Evolutionary conservation across 1,140 invertebrate species (phyloP).

Genomic region (Pseudachorutes palmiensis): DNA sequence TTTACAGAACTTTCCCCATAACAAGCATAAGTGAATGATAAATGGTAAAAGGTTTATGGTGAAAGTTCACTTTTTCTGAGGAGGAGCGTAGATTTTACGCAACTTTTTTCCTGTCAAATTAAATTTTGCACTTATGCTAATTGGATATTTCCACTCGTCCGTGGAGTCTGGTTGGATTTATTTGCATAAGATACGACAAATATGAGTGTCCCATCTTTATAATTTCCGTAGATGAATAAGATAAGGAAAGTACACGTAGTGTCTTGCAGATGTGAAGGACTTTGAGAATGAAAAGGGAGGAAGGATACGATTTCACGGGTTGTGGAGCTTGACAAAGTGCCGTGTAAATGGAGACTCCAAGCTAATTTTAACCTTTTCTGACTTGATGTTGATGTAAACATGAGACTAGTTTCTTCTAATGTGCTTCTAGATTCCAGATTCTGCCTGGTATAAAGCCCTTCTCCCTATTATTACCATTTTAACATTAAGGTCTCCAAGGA

Average conservation of each 20-base stretch:
- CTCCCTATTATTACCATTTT: too few species aligned
- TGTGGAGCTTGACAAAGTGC: slow-evolving; percentile 22
- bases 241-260: neutral
- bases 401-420: too few species aligned
- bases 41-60: too few species aligned
- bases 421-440: too few species aligned
- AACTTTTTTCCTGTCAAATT: neutral
- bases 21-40: too few species aligned
- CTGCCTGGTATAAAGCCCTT: too few species aligned
- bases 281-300: neutral
- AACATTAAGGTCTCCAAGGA: too few species aligned
- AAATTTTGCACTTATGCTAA: neutral
- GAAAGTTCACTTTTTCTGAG: too few species aligned
- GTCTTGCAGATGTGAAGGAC: slow-evolving; percentile 1
- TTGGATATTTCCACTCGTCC: neutral
- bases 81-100: too few species aligned
- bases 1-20: too few species aligned
- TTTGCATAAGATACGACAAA: neutral
- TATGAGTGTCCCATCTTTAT: neutral
- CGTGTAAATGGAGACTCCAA: neutral
- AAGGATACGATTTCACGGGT: slow-evolving; percentile 23
- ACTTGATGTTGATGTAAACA: neutral
- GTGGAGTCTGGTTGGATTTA: neutral
- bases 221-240: neutral
- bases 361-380: slow-evolving; percentile 24